Evolutionary conservation across 2,888 invertebrate genomes (phyloP).

Genomic region (Unio delphinus): DNA sequence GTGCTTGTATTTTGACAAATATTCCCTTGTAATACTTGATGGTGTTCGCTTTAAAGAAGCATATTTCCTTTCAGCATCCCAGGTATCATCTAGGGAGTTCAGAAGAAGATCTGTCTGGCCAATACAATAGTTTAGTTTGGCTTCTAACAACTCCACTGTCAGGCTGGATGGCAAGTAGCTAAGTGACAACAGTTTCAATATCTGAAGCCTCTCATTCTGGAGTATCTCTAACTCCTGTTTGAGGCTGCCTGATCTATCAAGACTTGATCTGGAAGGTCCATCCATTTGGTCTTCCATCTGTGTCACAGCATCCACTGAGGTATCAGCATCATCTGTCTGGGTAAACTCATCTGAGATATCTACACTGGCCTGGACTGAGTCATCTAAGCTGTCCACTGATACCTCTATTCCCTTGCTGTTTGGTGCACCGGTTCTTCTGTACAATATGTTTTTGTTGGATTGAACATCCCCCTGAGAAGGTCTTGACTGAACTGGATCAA

Average conservation of each 20-base stretch:
- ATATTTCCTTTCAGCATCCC: constrained; percentile 12
- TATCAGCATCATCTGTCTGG: constrained; percentile 46
- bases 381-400: constrained; percentile 15
- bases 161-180: constrained; percentile 67
- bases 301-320: constrained; percentile 14
- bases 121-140: constrained; percentile 70
- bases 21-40: constrained; percentile 48
- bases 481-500: too few species aligned
- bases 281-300: not conserved
- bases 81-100: constrained; percentile 53
- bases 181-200: constrained; percentile 65
- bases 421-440: too few species aligned
- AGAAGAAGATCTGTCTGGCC: constrained; percentile 71
- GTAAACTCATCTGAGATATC: constrained; percentile 54
- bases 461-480: too few species aligned
- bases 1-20: constrained; percentile 54
- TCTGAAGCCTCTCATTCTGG: constrained; percentile 62
- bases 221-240: constrained; percentile 63
- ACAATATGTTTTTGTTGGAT: too few species aligned
- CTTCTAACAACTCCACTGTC: constrained; percentile 70
- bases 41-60: constrained; percentile 15
- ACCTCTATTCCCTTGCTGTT: too few species aligned
- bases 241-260: constrained; percentile 28
- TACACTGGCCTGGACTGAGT: constrained; percentile 34
- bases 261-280: constrained; percentile 4